These are phyloP conservation scores for Brachionus manjavacas DNA, from an alignment of 1,140 invertebrate species.

Conservation along the genomic window DNA sequence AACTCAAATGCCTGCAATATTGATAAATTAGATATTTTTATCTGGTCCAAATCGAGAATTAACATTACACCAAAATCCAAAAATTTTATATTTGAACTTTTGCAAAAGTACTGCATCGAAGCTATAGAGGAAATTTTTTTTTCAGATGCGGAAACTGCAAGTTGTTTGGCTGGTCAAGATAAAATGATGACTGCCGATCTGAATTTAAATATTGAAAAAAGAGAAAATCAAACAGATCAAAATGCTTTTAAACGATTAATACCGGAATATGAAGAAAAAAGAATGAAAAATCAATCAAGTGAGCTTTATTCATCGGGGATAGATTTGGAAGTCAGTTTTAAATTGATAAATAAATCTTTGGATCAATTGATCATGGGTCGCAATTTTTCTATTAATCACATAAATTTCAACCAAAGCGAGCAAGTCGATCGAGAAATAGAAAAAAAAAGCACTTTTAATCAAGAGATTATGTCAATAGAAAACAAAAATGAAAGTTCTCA, in stretches of 20 bases:
- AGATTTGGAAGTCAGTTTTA: slow-evolving; percentile 3
- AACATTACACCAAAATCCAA: background rate
- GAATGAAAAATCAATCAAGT: background rate
- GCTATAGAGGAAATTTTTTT: background rate
- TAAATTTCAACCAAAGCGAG: background rate
- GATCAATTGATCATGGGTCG: background rate
- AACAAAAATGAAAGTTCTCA: background rate
- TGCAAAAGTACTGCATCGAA: background rate
- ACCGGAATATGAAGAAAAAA: background rate
- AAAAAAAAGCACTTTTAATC: too few relatives aligned
- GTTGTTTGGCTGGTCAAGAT: background rate
- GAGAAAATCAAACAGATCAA: background rate
- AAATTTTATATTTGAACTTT: background rate
- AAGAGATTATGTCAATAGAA: background rate
- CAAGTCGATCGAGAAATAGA: background rate
- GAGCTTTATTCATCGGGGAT: background rate
- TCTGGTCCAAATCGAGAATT: background rate
- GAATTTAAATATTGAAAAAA: background rate
- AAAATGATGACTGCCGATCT: background rate
- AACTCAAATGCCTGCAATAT: background rate
- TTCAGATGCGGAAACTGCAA: background rate
- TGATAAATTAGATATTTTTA: background rate
- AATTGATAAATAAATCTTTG: background rate
- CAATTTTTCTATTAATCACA: background rate
- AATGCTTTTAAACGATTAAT: background rate